Evolutionary conservation across 2,113 vertebrate species (phyloP).

Genomic region (Elephas maximus): DNA sequence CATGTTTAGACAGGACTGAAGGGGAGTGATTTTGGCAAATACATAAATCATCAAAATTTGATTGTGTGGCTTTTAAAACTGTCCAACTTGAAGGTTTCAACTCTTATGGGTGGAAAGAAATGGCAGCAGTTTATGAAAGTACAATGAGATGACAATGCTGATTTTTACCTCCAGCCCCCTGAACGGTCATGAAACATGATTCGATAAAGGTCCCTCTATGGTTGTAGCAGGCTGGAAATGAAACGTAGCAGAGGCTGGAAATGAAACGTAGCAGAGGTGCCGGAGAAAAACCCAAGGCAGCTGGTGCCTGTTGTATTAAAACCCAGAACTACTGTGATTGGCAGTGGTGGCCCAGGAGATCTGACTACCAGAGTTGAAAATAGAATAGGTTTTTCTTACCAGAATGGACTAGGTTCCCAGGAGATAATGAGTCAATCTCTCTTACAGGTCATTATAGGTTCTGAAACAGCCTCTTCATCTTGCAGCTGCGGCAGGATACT

Average conservation of each 20-base stretch:
- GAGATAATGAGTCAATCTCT: not conserved
- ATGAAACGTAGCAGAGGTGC: constrained; percentile 40
- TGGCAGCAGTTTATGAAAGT: constrained; percentile 40
- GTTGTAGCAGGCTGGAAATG: constrained; percentile 47
- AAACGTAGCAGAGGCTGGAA: constrained; percentile 49
- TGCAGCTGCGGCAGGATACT: not conserved
- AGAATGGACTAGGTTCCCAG: not conserved
- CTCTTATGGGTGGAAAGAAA: constrained; percentile 46
- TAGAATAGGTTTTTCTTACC: constrained; percentile 38
- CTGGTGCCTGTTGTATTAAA: not conserved
- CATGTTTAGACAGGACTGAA: not conserved
- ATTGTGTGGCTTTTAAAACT: not conserved
- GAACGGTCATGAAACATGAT: constrained; percentile 45
- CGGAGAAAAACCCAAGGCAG: not conserved
- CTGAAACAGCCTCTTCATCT: not conserved
- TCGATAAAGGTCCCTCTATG: constrained; percentile 22
- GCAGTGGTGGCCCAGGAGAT: not conserved
- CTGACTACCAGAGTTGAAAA: not conserved
- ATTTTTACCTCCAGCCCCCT: constrained; percentile 35
- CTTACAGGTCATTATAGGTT: not conserved
- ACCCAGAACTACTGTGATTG: constrained; percentile 25
- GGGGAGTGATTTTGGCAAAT: not conserved
- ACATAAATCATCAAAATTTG: constrained; percentile 14
- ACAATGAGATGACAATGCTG: not conserved
- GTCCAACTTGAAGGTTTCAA: not conserved